Evolutionary conservation across 2,888 invertebrate genomes (phyloP), one percentile per base, ranked within the genome.

Genomic region (Tenthredo livida): DNA sequence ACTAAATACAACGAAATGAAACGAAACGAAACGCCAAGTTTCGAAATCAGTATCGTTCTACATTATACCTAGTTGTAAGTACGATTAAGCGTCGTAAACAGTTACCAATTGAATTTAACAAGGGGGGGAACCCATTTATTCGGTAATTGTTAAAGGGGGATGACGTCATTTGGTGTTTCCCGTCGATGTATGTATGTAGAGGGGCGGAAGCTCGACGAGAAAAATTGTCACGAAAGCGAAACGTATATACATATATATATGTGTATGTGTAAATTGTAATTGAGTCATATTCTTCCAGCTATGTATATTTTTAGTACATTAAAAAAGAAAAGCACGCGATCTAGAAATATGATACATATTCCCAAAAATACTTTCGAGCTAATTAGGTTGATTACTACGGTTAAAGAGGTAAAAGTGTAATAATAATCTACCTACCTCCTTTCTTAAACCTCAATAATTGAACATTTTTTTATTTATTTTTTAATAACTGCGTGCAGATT

Each of bases 161-260:
- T 65, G 82, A 82, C 82, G 82, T 82, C 82, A 65, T 33, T 33
- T 77, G 6, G 21, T 78, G 78, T 82, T 65, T 82, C 82, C 82
- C 82, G 65, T 82, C 65, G 29, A 65, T 61, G 21, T 58, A 10
- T 6, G 5, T 17, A 29, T 29, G 29, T 29, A 37, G 15, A 47
- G 43, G 25, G 75, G 43, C n/a, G 33, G 17, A 58, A 43, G 40
- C 33, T 12, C 25, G 10, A 12, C 17, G 37, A 61, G 12, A 12
- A 43, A 61, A 65, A 61, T 82, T 65, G 65, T 65, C 82, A 82
- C 58, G 65, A 82, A 82, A 25, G 1, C 25, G 6, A 65, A 40
- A 78, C 50, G 43, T 50, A 25, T 25, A 61, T 12, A 25, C 12
- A 25, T 61, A 0, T 21, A 25, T 61, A 10, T 25, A 4, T 33